phyloP scores from a whole-genome alignment of 2,113 vertebrate species.

The Naja naja region DNA sequence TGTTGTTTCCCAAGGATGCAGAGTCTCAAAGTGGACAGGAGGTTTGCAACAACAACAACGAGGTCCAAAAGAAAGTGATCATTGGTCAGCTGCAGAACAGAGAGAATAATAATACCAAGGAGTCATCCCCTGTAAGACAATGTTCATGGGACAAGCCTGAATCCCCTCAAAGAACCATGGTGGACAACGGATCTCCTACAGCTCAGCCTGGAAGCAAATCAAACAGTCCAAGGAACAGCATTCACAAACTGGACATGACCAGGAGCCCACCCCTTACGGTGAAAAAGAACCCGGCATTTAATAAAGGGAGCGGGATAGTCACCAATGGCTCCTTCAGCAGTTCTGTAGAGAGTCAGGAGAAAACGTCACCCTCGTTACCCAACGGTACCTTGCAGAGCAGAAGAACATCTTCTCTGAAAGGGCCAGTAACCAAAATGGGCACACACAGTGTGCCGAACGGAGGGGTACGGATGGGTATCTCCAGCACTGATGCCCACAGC shows the following conservation, averaged over 20 bases:
- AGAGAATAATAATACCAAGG: slow-evolving; percentile 85
- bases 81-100: slow-evolving; percentile 79
- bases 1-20: slow-evolving; percentile 82
- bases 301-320: slow-evolving; percentile 94
- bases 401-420: slow-evolving; percentile 81
- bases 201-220: slow-evolving; percentile 72
- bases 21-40: slow-evolving; percentile 68
- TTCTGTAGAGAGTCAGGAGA: slow-evolving; percentile 78
- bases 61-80: slow-evolving; percentile 68
- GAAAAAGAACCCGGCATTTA: slow-evolving; percentile 95
- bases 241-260: slow-evolving; percentile 80
- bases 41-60: slow-evolving; percentile 88
- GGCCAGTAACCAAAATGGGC: slow-evolving; percentile 90
- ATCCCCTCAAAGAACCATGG: slow-evolving; percentile 74
- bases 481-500: slow-evolving; percentile 73
- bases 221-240: slow-evolving; percentile 80
- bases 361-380: slow-evolving; percentile 71
- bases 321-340: slow-evolving; percentile 98
- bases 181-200: slow-evolving; percentile 77
- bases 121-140: slow-evolving; percentile 60
- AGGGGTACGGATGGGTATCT: slow-evolving; percentile 79
- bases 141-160: slow-evolving; percentile 89
- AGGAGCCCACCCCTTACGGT: slow-evolving; percentile 87
- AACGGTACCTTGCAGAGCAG: slow-evolving; percentile 74
- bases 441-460: slow-evolving; percentile 82